Percentiles rank a stretch among this genome's conserved stretches.
Conservation (phyloP, 2,797 vertebrate species). For the Oreonectes daqikongensis region DNA sequence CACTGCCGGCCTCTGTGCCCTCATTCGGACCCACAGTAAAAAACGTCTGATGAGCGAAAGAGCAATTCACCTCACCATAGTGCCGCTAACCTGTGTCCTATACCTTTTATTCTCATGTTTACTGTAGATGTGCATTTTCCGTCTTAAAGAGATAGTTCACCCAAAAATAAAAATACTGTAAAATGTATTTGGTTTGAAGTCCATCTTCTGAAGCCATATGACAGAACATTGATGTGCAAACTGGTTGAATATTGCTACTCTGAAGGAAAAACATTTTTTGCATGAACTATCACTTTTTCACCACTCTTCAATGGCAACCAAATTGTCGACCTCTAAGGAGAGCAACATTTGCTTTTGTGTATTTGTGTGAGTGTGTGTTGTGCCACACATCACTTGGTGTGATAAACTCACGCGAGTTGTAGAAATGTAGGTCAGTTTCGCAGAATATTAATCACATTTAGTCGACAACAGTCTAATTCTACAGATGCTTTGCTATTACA, state of each 20-base stretch:
- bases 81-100: conserved; percentile 53
- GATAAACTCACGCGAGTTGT: conserved; percentile 54
- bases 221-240: too few relatives aligned
- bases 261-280: too few relatives aligned
- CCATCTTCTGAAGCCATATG: not conserved
- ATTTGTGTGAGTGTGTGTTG: conserved; percentile 30
- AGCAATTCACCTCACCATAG: conserved; percentile 49
- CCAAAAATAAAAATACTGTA: too few relatives aligned
- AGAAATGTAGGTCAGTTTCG: conserved; percentile 50
- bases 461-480: conserved; percentile 41
- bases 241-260: too few relatives aligned
- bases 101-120: conserved; percentile 1
- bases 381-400: conserved; percentile 46
- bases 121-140: conserved; percentile 25
- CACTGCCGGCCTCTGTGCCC: conserved; percentile 72
- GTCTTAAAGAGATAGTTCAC: conserved; percentile 15
- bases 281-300: not conserved
- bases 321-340: conserved; percentile 23
- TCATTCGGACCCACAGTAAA: conserved; percentile 25
- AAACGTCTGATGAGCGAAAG: conserved; percentile 13
- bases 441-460: conserved; percentile 36
- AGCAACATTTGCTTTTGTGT: conserved; percentile 10
- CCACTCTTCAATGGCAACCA: conserved; percentile 19
- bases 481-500: conserved; percentile 43
- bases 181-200: too few relatives aligned